These are phyloP conservation scores for Lithobates sylvaticus DNA, from an alignment of 2,797 vertebrate genomes.

Conservation along the genomic window DNA sequence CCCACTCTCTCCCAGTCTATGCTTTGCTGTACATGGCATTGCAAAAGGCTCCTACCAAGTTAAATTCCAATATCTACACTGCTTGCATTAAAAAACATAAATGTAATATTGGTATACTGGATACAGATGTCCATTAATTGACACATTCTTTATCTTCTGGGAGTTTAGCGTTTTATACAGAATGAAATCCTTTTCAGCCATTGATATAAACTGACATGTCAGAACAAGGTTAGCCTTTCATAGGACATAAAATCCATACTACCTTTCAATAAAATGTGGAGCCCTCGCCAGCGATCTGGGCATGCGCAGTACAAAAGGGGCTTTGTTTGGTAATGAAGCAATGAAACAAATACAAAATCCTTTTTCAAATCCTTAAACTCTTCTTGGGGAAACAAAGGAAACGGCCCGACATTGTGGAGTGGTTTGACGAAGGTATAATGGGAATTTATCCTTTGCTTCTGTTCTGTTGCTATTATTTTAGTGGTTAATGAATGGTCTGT, in stretches of 20 bases:
- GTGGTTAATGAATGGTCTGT: too few relatives aligned
- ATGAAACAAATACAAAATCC: not conserved
- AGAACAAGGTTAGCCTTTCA: slow-evolving; percentile 17
- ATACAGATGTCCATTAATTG: too few relatives aligned
- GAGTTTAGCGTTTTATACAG: too few relatives aligned
- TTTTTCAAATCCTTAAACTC: not conserved
- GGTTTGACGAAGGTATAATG: too few relatives aligned
- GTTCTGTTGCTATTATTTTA: too few relatives aligned
- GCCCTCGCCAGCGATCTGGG: slow-evolving; percentile 11
- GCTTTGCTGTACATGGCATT: too few relatives aligned
- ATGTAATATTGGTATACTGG: too few relatives aligned
- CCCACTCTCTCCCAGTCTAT: too few relatives aligned
- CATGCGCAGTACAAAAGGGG: slow-evolving; percentile 32
- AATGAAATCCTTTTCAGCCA: slow-evolving; percentile 4
- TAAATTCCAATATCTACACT: too few relatives aligned
- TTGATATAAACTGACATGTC: not conserved
- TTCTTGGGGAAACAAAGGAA: not conserved
- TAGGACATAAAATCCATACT: slow-evolving; percentile 33
- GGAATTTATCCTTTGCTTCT: too few relatives aligned
- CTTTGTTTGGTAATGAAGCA: slow-evolving; percentile 43
- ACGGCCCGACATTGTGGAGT: not conserved
- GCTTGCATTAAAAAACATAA: too few relatives aligned
- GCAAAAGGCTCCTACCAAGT: too few relatives aligned
- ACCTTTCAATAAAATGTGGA: not conserved
- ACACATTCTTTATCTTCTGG: not conserved